Evolutionary conservation across 2,888 invertebrate species (phyloP), one percentile per base, ranked within the genome.

Genomic region (Lissocephala sabroskyi): DNA sequence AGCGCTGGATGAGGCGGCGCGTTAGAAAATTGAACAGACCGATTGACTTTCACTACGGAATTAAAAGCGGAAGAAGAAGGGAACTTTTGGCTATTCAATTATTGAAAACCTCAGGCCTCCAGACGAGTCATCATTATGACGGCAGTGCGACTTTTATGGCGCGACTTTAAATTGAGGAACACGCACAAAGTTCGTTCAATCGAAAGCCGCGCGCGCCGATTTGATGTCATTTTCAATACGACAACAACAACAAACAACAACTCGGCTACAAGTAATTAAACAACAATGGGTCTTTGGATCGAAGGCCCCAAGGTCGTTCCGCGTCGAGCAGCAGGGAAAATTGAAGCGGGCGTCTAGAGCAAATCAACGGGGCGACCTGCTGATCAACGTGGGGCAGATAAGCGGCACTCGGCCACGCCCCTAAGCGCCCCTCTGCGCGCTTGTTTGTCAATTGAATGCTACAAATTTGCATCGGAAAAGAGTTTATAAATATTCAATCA

Each of bases 291-390:
- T 14, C 19, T 29, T 28, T 30, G 23, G 41, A 33, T 39, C 44
- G 40, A 45, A 52, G 47, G 36, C 11, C 62, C 57, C 68, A 68
- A 68, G 68, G 68, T 75, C 68, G 76, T 68, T 67, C 65, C 76
- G 43, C 59, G 59, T 52, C 71, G 67, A 48, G n/a, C n/a, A n/a
- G n/a, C n/a, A n/a, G n/a, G n/a, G n/a, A n/a, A n/a, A n/a, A n/a
- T n/a, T n/a, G n/a, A n/a, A n/a, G n/a, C n/a, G n/a, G n/a, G n/a
- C n/a, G n/a, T n/a, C n/a, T n/a, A n/a, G n/a, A n/a, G n/a, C n/a
- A n/a, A n/a, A n/a, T n/a, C n/a, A n/a, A n/a, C n/a, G n/a, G n/a
- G n/a, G n/a, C n/a, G n/a, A n/a, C n/a, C n/a, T n/a, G 23, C 23
- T 5, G 23, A 23, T 23, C 23, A 23, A 23, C 23, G 23, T 23